These are phyloP conservation scores for Diphyllodes magnificus DNA, from an alignment of 2,113 vertebrate genomes.

Conservation along the genomic window DNA sequence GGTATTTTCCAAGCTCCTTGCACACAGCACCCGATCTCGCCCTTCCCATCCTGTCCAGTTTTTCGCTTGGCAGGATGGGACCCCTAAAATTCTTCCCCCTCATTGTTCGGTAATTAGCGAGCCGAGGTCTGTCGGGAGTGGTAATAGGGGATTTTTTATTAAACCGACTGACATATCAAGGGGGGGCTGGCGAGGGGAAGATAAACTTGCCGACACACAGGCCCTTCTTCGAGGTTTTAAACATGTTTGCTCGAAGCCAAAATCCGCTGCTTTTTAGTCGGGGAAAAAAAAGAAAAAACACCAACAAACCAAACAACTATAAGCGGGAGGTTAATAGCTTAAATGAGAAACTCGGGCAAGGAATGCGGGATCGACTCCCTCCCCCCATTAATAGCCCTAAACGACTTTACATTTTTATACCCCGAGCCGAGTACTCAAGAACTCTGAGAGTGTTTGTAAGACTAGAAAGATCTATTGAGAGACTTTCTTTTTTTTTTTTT, in stretches of 20 bases:
- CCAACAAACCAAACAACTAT: not conserved
- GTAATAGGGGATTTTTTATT: not conserved
- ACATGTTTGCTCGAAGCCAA: not conserved
- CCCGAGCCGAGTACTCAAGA: not conserved
- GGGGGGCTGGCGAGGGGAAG: not conserved
- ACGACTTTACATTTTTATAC: conserved; percentile 48
- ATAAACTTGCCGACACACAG: conserved; percentile 22
- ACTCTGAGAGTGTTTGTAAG: conserved; percentile 50
- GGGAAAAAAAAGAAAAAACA: not conserved
- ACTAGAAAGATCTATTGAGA: conserved; percentile 62
- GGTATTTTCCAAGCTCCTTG: not conserved
- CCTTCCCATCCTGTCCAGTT: not conserved
- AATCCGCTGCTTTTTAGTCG: not conserved
- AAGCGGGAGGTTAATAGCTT: conserved; percentile 11
- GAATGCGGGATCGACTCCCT: conserved; percentile 24
- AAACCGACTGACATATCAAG: not conserved
- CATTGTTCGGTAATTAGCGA: not conserved
- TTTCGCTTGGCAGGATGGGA: not conserved
- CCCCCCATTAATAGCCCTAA: conserved; percentile 25
- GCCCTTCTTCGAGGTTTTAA: conserved; percentile 16
- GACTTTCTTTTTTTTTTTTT: not conserved
- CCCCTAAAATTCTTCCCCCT: not conserved
- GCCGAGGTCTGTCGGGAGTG: not conserved
- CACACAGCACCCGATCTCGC: not conserved
- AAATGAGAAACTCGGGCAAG: not conserved